These are phyloP conservation scores for Aradophagus sp. DNA, from an alignment of 1,140 invertebrate species.

Conservation along the genomic window DNA sequence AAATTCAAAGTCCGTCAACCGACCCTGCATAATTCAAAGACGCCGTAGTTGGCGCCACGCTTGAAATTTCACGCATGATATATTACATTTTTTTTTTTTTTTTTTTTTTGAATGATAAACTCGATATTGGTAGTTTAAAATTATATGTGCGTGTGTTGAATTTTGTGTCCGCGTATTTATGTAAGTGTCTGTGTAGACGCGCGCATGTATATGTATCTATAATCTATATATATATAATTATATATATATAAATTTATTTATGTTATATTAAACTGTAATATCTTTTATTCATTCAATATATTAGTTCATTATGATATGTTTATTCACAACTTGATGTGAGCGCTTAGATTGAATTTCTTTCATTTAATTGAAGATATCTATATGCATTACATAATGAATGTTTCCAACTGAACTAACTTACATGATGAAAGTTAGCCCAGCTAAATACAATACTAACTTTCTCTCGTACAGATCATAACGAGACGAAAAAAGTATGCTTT, in stretches of 20 bases:
- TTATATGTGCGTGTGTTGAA: constrained; percentile 34
- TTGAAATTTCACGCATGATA: constrained; percentile 47
- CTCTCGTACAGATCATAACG: constrained; percentile 50
- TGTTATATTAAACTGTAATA: constrained; percentile 71
- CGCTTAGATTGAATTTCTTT: constrained; percentile 68
- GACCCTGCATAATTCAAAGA: constrained; percentile 40
- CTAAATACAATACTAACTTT: constrained; percentile 61
- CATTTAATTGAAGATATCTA: constrained; percentile 60
- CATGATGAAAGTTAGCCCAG: constrained; percentile 58
- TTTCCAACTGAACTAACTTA: too few species aligned
- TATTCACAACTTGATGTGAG: constrained; percentile 76
- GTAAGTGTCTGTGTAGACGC: constrained; percentile 39
- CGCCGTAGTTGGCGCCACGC: constrained; percentile 8
- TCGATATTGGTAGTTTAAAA: constrained; percentile 50
- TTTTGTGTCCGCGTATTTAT: constrained; percentile 7
- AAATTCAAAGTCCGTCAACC: too few species aligned
- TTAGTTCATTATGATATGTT: constrained; percentile 74
- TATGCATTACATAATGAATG: constrained; percentile 46
- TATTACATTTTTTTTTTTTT: too few species aligned
- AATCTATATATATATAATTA: constrained; percentile 37
- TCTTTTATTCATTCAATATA: constrained; percentile 70
- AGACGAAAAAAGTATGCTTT: constrained; percentile 22
- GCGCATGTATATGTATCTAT: constrained; percentile 39
- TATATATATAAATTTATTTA: constrained; percentile 45
- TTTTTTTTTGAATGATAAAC: constrained; percentile 39